A percentile compares a stretch with the other conserved stretches of the same genome.
Conservation (phyloP, 1,140 invertebrate species). For the Latrodectus geometricus region DNA sequence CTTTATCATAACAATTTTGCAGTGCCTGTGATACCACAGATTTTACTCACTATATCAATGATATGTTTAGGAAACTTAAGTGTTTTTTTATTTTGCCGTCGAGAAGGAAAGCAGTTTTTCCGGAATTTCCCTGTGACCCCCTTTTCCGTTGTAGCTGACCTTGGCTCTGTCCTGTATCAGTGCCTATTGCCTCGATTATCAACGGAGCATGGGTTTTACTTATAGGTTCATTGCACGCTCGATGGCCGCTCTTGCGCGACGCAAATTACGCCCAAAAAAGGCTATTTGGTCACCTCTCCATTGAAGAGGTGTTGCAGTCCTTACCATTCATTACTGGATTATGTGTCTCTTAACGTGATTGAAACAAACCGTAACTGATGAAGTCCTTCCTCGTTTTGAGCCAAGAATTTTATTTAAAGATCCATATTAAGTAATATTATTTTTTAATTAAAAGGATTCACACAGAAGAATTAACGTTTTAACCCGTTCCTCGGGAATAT, state of each 20-base stretch:
- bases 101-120: neutral
- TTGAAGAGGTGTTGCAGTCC: too few relatives aligned
- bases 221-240: slow-evolving; percentile 27
- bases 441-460: too few relatives aligned
- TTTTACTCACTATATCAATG: neutral
- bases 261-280: neutral
- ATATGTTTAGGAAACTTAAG: neutral
- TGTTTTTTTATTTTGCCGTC: neutral
- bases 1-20: neutral
- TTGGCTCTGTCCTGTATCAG: slow-evolving; percentile 25
- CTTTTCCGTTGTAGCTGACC: neutral
- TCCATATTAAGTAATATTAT: neutral
- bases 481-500: too few relatives aligned
- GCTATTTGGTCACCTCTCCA: too few relatives aligned
- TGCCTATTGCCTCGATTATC: slow-evolving; percentile 36
- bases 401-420: neutral
- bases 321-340: neutral
- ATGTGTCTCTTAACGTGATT: neutral
- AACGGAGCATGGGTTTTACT: slow-evolving; percentile 29
- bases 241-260: slow-evolving; percentile 15
- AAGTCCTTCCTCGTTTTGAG: neutral
- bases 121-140: neutral
- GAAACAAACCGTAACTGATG: neutral
- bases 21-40: neutral
- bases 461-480: too few relatives aligned